phyloP scores from a whole-genome alignment of 1,140 invertebrate genomes.

The Lordiphosa collinella region DNA sequence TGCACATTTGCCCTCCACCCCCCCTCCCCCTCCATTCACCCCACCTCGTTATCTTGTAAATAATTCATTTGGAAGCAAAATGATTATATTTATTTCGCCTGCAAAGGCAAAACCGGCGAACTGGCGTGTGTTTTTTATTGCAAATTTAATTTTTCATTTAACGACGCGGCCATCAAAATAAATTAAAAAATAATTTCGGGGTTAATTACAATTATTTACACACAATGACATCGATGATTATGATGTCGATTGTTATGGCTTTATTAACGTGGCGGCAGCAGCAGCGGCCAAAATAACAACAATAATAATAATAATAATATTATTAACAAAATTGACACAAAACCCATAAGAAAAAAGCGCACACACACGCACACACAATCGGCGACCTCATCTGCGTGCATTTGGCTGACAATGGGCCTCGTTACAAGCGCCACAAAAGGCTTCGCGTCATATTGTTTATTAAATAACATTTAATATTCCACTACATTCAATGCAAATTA shows the following conservation, averaged over 20 bases:
- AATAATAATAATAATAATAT: slow-evolving; percentile 34
- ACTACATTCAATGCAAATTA: neutral
- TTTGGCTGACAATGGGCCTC: slow-evolving; percentile 23
- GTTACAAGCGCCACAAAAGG: slow-evolving; percentile 21
- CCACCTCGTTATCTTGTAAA: slow-evolving; percentile 12
- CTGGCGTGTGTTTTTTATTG: neutral
- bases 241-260: slow-evolving; percentile 59
- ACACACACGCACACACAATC: no score
- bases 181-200: slow-evolving; percentile 49
- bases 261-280: slow-evolving; percentile 43
- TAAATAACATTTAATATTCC: slow-evolving; percentile 24
- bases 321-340: slow-evolving; percentile 40
- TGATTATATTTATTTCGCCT: slow-evolving; percentile 13
- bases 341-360: no score
- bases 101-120: no score
- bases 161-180: slow-evolving; percentile 14
- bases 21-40: neutral
- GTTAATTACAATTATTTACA: slow-evolving; percentile 60
- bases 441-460: slow-evolving; percentile 30
- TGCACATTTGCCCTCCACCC: neutral
- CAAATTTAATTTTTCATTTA: slow-evolving; percentile 18
- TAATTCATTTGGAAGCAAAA: slow-evolving; percentile 16
- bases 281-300: neutral
- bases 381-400: slow-evolving; percentile 28
- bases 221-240: slow-evolving; percentile 55